Evolutionary conservation across 2,113 vertebrate genomes (phyloP).

Genomic region (Carlito syrichta): DNA sequence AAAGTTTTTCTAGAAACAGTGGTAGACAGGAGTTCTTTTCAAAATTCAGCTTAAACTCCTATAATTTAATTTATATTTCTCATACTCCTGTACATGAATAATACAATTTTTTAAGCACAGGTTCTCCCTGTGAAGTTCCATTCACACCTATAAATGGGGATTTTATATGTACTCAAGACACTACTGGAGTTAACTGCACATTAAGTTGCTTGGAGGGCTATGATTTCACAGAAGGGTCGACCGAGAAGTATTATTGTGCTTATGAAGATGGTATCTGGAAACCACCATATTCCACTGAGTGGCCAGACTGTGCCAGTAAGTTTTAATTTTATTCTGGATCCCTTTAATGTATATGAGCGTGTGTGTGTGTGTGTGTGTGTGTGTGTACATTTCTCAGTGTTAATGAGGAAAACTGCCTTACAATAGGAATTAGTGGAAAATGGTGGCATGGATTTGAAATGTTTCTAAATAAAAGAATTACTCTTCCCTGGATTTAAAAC

Average conservation of each 20-base stretch:
- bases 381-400: neutral
- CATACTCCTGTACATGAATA: neutral
- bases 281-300: constrained; percentile 87
- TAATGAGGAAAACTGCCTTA: neutral
- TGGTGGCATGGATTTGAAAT: neutral
- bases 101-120: constrained; percentile 75
- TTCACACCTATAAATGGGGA: constrained; percentile 92
- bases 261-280: constrained; percentile 92
- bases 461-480: neutral
- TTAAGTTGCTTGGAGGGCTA: constrained; percentile 92
- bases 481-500: neutral
- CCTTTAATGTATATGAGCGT: neutral
- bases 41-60: neutral
- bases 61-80: neutral
- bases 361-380: neutral
- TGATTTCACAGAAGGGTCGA: constrained; percentile 91
- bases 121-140: constrained; percentile 91
- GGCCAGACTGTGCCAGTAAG: constrained; percentile 95
- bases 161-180: constrained; percentile 88
- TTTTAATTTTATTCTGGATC: neutral
- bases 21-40: neutral
- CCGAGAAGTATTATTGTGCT: constrained; percentile 91
- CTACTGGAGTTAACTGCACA: constrained; percentile 90
- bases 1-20: neutral
- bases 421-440: neutral